A percentile compares a stretch with the other conserved stretches of the same genome.
Evolutionary conservation across 2,797 vertebrate species (phyloP).

Genomic region (Coccyzus lansbergi): DNA sequence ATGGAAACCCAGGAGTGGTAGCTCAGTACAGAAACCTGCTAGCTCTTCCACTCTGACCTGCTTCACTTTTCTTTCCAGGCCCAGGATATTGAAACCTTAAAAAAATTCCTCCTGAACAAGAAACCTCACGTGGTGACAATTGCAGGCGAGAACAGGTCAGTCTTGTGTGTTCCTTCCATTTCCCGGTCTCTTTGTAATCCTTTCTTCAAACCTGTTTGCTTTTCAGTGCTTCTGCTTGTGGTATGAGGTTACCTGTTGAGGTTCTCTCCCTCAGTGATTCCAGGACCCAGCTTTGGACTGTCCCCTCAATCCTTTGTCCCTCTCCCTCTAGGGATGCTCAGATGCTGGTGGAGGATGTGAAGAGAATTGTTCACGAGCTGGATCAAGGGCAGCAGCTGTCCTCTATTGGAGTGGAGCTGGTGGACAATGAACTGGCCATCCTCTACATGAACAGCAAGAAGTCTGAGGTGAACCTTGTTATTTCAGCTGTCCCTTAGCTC

Average conservation of each 20-base stretch:
- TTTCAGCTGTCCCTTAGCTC: background rate
- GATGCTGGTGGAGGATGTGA: slow-evolving; percentile 98
- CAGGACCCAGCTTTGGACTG: background rate
- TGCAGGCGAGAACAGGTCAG: slow-evolving; percentile 93
- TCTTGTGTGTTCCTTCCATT: background rate
- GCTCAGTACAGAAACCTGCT: background rate
- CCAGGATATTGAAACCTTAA: slow-evolving; percentile 94
- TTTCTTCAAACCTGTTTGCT: background rate
- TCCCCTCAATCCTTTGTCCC: background rate
- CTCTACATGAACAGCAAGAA: slow-evolving; percentile 99
- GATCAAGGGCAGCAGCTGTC: slow-evolving; percentile 96
- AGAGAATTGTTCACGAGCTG: slow-evolving; percentile 92
- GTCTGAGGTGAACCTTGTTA: slow-evolving; percentile 86
- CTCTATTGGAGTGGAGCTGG: slow-evolving; percentile 92
- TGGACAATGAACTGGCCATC: slow-evolving; percentile 94
- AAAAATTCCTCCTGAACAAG: slow-evolving; percentile 94
- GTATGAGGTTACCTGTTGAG: background rate
- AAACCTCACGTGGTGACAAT: slow-evolving; percentile 97
- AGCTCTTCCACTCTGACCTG: background rate
- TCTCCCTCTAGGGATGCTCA: slow-evolving; percentile 88
- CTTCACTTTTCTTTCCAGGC: slow-evolving; percentile 58
- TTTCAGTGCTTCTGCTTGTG: background rate
- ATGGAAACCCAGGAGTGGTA: background rate
- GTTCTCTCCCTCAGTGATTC: background rate
- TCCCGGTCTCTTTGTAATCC: background rate